A percentile compares a stretch with the other conserved stretches of the same genome.
These are phyloP conservation scores for Borostomias antarcticus DNA, from an alignment of 2,797 vertebrate species.

Conservation along the genomic window DNA sequence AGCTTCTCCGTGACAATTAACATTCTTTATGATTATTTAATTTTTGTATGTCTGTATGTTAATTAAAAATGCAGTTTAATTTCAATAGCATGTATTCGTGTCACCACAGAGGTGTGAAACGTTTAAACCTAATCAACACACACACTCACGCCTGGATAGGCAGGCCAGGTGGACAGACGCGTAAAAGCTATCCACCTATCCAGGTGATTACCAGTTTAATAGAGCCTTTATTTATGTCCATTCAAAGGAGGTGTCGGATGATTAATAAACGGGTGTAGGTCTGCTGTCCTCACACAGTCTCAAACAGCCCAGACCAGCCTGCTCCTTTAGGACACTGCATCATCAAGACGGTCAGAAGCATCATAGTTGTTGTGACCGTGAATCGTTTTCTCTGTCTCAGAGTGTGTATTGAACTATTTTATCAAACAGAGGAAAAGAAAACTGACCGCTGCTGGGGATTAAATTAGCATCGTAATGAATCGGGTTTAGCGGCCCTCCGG, in stretches of 20 bases:
- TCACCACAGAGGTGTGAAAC: too few relatives aligned
- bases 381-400: conserved; percentile 26
- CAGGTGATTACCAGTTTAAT: too few relatives aligned
- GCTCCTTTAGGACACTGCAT: conserved; percentile 19
- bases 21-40: too few relatives aligned
- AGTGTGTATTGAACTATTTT: conserved; percentile 52
- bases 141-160: too few relatives aligned
- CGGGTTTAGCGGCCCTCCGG: conserved; percentile 44
- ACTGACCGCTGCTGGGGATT: conserved; percentile 48
- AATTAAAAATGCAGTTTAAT: too few relatives aligned
- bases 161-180: too few relatives aligned
- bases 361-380: conserved; percentile 28
- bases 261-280: neutral
- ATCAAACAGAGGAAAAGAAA: conserved; percentile 44
- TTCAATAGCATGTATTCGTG: too few relatives aligned
- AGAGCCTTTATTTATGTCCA: neutral
- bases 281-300: conserved; percentile 12
- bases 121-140: too few relatives aligned
- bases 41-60: too few relatives aligned
- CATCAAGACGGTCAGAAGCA: conserved; percentile 57
- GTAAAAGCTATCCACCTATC: neutral
- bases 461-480: conserved; percentile 66
- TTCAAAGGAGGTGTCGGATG: conserved; percentile 1
- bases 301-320: too few relatives aligned
- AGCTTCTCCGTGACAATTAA: too few relatives aligned